phyloP scores from a whole-genome alignment of 2,888 invertebrate genomes.

The Nyleta sp. region DNA sequence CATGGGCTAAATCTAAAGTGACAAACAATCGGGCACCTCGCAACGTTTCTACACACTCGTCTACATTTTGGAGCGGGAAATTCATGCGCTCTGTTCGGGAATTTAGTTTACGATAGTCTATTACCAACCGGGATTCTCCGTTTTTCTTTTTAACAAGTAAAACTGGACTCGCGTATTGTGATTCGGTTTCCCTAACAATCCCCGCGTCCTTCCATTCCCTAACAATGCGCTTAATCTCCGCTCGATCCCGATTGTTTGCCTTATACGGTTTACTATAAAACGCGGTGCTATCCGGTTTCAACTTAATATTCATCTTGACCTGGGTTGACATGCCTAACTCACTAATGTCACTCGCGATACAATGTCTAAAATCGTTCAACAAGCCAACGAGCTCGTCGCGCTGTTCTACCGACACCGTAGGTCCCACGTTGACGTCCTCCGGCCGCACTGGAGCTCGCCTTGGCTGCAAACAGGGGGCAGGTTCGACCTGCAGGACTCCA shows the following conservation, averaged over 20 bases:
- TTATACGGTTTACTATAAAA: conserved; percentile 32
- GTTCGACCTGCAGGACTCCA: no score
- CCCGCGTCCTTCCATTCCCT: conserved; percentile 54
- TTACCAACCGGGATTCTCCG: conserved; percentile 38
- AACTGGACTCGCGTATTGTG: conserved; percentile 47
- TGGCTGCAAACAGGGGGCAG: no score
- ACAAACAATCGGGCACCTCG: conserved; percentile 19
- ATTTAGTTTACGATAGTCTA: conserved; percentile 52
- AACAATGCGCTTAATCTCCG: conserved; percentile 38
- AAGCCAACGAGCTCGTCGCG: no score
- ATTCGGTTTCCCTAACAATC: conserved; percentile 49
- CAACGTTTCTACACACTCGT: conserved; percentile 22
- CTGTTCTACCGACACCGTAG: no score
- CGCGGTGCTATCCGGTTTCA: conserved; percentile 19
- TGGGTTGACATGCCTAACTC: neutral
- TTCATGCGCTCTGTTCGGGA: conserved; percentile 47
- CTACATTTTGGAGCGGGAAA: conserved; percentile 53
- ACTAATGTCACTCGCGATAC: neutral
- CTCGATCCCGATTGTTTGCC: conserved; percentile 44
- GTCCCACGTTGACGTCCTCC: no score
- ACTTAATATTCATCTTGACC: neutral
- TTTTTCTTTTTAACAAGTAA: conserved; percentile 41
- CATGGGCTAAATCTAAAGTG: conserved; percentile 38
- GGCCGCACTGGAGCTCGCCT: no score
- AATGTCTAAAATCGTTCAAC: neutral